Conservation (phyloP, 2,888 invertebrate species). For the Venusia cambrica region DNA sequence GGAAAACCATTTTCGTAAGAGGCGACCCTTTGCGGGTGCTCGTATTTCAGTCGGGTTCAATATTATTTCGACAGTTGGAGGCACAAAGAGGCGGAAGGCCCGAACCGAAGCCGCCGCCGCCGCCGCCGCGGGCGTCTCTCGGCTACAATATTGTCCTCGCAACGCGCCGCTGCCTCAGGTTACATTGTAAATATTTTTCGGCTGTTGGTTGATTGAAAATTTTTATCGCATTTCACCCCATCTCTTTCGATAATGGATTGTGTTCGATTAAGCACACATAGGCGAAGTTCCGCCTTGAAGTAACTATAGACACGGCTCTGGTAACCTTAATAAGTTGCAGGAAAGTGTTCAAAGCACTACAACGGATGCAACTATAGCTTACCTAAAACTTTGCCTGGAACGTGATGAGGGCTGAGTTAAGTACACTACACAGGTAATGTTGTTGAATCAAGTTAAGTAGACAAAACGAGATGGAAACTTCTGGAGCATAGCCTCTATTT, state of each 20-base stretch:
- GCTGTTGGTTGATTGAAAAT: conserved; percentile 75
- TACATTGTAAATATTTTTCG: conserved; percentile 79
- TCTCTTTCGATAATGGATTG: conserved; percentile 67
- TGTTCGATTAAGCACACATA: conserved; percentile 52
- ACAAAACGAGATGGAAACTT: conserved; percentile 15
- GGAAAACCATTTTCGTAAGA: conserved; percentile 74
- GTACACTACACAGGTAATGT: conserved; percentile 11
- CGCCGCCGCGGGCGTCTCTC: conserved; percentile 62
- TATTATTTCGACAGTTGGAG: conserved; percentile 74
- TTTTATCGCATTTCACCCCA: conserved; percentile 74
- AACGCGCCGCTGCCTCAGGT: conserved; percentile 71
- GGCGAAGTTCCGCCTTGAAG: conserved; percentile 44
- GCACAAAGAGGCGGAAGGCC: conserved; percentile 74
- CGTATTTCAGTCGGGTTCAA: conserved; percentile 78
- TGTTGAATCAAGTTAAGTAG: conserved; percentile 15
- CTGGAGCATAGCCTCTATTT: conserved; percentile 10
- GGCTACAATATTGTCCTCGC: conserved; percentile 77
- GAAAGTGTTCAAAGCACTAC: conserved; percentile 17
- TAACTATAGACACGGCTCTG: conserved; percentile 30
- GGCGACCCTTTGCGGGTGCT: conserved; percentile 66
- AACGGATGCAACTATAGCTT: conserved; percentile 12
- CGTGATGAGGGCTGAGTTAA: conserved; percentile 17
- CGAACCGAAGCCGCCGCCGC: conserved; percentile 54
- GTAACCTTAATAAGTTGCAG: conserved; percentile 16
- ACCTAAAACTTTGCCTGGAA: conserved; percentile 17